phyloP scores from a whole-genome alignment of 2,113 vertebrate species.

The Tragelaphus buxtoni region DNA sequence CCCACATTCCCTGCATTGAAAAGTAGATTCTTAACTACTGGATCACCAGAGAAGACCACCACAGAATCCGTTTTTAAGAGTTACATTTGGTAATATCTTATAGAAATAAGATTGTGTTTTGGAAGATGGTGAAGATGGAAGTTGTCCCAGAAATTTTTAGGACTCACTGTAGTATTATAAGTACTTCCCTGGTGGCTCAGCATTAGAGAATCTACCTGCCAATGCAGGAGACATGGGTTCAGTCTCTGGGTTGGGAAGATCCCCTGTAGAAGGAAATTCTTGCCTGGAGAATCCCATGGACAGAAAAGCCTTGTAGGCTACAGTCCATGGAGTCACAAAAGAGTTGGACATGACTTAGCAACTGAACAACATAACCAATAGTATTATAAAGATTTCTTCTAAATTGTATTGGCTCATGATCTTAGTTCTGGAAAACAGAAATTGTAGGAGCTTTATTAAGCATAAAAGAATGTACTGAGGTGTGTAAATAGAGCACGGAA shows the following conservation, averaged over 20 bases:
- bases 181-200: not conserved
- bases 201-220: not conserved
- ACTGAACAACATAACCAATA: not conserved
- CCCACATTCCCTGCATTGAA: not conserved
- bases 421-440: not conserved
- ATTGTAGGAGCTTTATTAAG: not conserved
- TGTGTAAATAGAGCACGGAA: not conserved
- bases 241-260: not conserved
- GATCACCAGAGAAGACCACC: not conserved
- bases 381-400: not conserved
- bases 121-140: not conserved
- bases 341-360: not conserved
- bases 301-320: not conserved
- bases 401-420: not conserved
- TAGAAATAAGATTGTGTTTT: not conserved
- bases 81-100: not conserved
- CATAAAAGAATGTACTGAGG: not conserved
- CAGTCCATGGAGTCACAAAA: not conserved
- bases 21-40: not conserved
- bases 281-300: not conserved
- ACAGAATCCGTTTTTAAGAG: not conserved
- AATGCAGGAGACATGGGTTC: not conserved
- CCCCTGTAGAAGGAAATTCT: not conserved
- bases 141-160: not conserved
- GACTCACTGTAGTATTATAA: not conserved